These are phyloP conservation scores for Lagorchestes hirsutus DNA, from an alignment of 2,797 vertebrate species.

Conservation along the genomic window DNA sequence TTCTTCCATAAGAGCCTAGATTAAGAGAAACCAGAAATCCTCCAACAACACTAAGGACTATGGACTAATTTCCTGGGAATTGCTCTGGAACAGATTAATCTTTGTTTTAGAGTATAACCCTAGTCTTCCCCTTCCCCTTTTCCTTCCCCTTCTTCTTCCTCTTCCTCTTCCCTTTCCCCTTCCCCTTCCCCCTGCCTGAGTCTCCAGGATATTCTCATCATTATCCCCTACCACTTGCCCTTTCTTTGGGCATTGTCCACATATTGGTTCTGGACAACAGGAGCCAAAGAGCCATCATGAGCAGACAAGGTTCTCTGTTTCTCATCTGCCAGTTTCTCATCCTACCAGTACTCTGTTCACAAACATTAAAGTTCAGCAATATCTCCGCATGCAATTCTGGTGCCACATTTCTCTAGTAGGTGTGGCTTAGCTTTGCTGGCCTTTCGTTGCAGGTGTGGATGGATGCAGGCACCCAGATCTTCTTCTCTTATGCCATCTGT, in stretches of 20 bases:
- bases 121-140: not conserved
- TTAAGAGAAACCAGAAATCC: not conserved
- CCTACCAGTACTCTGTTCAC: not conserved
- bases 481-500: conserved; percentile 97
- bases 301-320: not conserved
- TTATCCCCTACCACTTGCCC: not conserved
- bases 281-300: not conserved
- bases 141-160: too few relatives aligned
- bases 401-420: not conserved
- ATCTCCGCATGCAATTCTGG: not conserved
- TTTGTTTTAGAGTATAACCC: not conserved
- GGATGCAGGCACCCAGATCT: conserved; percentile 98
- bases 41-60: not conserved
- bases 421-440: conserved; percentile 72
- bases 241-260: not conserved
- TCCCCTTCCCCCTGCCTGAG: rapidly evolving
- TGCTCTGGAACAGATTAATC: not conserved
- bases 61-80: not conserved
- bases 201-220: not conserved
- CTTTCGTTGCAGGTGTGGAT: conserved; percentile 92
- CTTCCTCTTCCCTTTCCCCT: too few relatives aligned
- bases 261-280: not conserved
- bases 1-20: not conserved
- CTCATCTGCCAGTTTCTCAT: not conserved
- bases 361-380: not conserved